Evolutionary conservation across 2,113 vertebrate species (phyloP).

Genomic region (Elachura formosa): DNA sequence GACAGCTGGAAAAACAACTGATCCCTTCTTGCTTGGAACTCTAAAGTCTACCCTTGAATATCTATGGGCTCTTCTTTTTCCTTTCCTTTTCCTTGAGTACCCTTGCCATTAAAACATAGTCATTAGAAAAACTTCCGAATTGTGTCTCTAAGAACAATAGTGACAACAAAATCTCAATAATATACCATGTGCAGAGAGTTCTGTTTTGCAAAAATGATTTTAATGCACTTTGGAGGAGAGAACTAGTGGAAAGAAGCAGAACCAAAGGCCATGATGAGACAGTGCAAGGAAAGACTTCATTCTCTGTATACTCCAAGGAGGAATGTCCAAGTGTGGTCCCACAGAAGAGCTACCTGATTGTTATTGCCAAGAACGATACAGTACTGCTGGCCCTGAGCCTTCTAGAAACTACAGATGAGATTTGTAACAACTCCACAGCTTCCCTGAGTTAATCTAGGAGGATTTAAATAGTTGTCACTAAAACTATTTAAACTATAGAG

Average conservation of each 20-base stretch:
- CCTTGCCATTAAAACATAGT: background rate
- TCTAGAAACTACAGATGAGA: background rate
- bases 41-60: background rate
- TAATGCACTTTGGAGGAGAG: background rate
- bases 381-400: background rate
- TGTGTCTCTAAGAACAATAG: background rate
- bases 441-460: background rate
- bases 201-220: background rate
- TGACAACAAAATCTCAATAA: background rate
- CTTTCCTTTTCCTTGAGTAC: background rate
- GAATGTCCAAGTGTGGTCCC: background rate
- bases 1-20: slow-evolving; percentile 26
- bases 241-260: background rate
- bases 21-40: background rate
- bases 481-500: too few relatives aligned
- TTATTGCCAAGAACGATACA: background rate
- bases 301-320: background rate
- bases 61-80: background rate
- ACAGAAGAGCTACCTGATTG: background rate
- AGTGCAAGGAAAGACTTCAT: background rate
- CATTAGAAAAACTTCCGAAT: background rate
- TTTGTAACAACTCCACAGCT: background rate
- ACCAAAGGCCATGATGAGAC: background rate
- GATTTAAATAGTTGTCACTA: background rate
- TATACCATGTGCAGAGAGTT: background rate